phyloP scores from a whole-genome alignment of 2,113 vertebrate species.

The Epinephelus moara region DNA sequence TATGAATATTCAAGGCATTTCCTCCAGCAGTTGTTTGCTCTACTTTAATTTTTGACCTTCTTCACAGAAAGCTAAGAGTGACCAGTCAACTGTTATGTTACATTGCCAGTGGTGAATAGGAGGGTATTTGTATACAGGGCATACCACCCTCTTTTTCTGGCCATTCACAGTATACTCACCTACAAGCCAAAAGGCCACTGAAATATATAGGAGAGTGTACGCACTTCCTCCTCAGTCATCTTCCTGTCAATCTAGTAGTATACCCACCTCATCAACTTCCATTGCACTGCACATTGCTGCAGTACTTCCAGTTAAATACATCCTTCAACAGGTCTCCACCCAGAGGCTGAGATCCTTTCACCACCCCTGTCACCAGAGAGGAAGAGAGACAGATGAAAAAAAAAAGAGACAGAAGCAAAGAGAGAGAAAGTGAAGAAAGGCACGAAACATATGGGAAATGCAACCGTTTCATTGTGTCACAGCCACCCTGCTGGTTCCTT shows the following conservation, averaged over 20 bases:
- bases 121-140: too few species aligned
- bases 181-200: too few species aligned
- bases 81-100: not conserved
- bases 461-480: slow-evolving; percentile 6
- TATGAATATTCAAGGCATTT: not conserved
- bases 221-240: too few species aligned
- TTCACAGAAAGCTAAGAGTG: not conserved
- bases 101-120: not conserved
- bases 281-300: not conserved
- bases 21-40: not conserved
- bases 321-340: not conserved
- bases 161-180: too few species aligned
- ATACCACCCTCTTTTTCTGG: too few species aligned
- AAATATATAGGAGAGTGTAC: too few species aligned
- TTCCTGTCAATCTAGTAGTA: too few species aligned
- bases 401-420: not conserved
- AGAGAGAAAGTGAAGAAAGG: slow-evolving; percentile 1
- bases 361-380: not conserved
- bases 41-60: not conserved
- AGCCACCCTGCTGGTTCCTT: slow-evolving; percentile 5
- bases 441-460: not conserved
- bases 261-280: too few species aligned
- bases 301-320: not conserved
- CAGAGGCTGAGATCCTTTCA: not conserved
- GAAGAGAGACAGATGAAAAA: not conserved